Conservation (phyloP, 2,113 vertebrate genomes). For the Garra rufa region DNA sequence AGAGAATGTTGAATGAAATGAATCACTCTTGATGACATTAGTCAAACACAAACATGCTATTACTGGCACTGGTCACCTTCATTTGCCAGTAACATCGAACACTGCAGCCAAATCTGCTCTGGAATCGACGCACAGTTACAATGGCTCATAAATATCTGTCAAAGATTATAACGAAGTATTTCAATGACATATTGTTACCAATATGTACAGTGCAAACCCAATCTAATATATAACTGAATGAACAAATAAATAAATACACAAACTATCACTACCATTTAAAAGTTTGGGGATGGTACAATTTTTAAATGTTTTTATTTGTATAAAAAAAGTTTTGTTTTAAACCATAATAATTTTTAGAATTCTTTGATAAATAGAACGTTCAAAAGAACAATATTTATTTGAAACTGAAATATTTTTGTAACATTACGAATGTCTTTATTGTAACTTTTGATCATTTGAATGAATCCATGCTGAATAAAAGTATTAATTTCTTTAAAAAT, state of each 20-base stretch:
- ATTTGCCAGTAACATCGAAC: slow-evolving; percentile 37
- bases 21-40: slow-evolving; percentile 36
- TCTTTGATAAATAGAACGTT: too few species aligned
- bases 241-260: too few species aligned
- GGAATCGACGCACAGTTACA: slow-evolving; percentile 21
- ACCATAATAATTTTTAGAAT: too few species aligned
- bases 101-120: not conserved
- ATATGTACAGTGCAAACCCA: not conserved
- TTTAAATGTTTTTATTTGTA: too few species aligned
- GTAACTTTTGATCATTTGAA: too few species aligned
- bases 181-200: not conserved
- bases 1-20: slow-evolving; percentile 36
- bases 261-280: not conserved
- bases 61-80: slow-evolving; percentile 27
- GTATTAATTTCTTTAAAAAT: too few species aligned
- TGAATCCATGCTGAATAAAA: too few species aligned
- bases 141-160: slow-evolving; percentile 28
- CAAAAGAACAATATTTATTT: too few species aligned
- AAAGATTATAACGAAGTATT: not conserved
- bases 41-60: slow-evolving; percentile 40
- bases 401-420: not conserved
- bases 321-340: too few species aligned
- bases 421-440: not conserved
- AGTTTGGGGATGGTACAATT: not conserved
- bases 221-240: not conserved